Conservation (phyloP, 1,140 invertebrate genomes). For the Zaprionus africanus region DNA sequence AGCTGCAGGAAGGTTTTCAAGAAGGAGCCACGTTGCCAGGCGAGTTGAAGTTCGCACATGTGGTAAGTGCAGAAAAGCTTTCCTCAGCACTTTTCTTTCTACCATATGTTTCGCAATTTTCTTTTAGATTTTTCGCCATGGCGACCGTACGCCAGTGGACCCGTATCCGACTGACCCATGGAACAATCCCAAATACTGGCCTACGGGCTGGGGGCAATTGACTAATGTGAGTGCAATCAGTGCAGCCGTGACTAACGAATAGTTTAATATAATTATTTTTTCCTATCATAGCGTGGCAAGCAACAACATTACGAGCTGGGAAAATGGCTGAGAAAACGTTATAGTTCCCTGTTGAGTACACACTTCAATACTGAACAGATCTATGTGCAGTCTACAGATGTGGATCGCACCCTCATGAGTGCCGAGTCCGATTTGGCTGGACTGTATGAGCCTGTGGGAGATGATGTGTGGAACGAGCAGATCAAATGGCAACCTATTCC, state of each 20-base stretch:
- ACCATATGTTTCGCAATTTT: slow-evolving; percentile 9
- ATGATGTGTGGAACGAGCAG: slow-evolving; percentile 88
- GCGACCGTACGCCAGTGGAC: slow-evolving; percentile 91
- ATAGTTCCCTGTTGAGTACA: slow-evolving; percentile 86
- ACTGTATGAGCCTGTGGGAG: slow-evolving; percentile 88
- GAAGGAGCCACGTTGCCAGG: slow-evolving; percentile 52
- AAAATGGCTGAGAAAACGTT: slow-evolving; percentile 90
- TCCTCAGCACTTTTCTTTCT: slow-evolving; percentile 11
- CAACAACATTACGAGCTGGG: slow-evolving; percentile 91
- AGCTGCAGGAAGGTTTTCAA: slow-evolving; percentile 11
- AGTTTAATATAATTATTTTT: slow-evolving; percentile 1
- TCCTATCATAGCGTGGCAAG: slow-evolving; percentile 88
- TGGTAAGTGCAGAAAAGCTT: slow-evolving; percentile 60
- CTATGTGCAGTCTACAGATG: slow-evolving; percentile 91
- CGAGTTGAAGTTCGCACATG: slow-evolving; percentile 78
- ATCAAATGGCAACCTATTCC: slow-evolving; percentile 96
- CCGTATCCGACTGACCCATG: slow-evolving; percentile 92
- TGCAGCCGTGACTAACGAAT: slow-evolving; percentile 26
- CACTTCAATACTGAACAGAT: slow-evolving; percentile 87
- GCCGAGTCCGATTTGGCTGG: slow-evolving; percentile 93
- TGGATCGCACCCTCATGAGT: slow-evolving; percentile 95
- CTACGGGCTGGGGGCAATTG: slow-evolving; percentile 91
- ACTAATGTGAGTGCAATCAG: slow-evolving; percentile 88
- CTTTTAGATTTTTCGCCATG: slow-evolving; percentile 89
- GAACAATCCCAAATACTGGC: slow-evolving; percentile 88